Evolutionary conservation across 2,888 invertebrate species (phyloP).

Genomic region (Archaeoteleia sp.): DNA sequence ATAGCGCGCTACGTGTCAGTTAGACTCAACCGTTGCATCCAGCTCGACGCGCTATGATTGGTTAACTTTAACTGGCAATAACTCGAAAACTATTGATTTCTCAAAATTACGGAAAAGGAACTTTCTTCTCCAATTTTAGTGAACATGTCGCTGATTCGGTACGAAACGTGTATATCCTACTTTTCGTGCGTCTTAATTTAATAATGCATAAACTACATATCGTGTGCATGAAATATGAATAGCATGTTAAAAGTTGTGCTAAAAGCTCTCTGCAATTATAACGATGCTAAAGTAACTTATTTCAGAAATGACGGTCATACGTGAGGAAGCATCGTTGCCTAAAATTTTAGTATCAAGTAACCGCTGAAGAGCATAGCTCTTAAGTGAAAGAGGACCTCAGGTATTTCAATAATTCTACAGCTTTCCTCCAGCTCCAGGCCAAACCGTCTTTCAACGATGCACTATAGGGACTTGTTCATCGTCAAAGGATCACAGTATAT

Average conservation of each 20-base stretch:
- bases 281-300: constrained; percentile 13
- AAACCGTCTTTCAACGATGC: constrained; percentile 29
- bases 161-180: no score
- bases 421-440: constrained; percentile 29
- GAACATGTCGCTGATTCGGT: no score
- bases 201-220: background rate
- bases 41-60: no score
- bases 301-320: constrained; percentile 4
- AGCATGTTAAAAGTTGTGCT: constrained; percentile 9
- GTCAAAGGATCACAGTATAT: constrained; percentile 20
- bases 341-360: constrained; percentile 40
- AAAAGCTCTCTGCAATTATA: constrained; percentile 34
- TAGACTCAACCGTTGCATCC: no score
- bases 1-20: no score
- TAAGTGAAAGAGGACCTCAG: constrained; percentile 34
- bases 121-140: no score
- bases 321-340: constrained; percentile 12
- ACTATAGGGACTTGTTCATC: constrained; percentile 21
- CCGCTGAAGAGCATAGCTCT: constrained; percentile 22
- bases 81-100: no score
- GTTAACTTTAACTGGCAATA: no score
- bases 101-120: no score
- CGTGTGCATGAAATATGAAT: no score
- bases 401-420: constrained; percentile 45
- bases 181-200: no score